Evolutionary conservation across 2,888 invertebrate species (phyloP), one percentile per base, ranked within the genome.

Genomic region (Automeris io): DNA sequence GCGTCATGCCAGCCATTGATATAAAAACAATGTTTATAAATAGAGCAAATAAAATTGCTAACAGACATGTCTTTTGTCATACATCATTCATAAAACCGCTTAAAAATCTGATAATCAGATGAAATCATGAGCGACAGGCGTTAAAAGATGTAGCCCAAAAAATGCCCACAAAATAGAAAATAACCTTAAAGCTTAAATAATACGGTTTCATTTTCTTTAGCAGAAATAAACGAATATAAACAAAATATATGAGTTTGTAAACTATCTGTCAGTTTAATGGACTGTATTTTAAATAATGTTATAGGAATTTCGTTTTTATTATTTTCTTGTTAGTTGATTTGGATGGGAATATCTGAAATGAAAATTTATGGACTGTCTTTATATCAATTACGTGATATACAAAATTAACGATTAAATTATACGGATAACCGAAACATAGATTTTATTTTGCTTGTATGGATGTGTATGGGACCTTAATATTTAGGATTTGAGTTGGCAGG

Each of bases 231-330:
- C 25, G 13, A 1, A 18, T 21, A 21, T 19, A 33, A 8, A 49
- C 45, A 44, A 45, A 54, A 57, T 55, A 51, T 60, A 55, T 54
- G 41, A 46, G 58, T 54, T 57, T 55, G 49, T 60, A 60, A 58
- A 54, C 47, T 47, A 47, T 41, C 33, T 53, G 53, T 51, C 54
- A 49, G 55, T 49, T 54, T 49, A 53, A 57, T 60, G 23, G 32
- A 47, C 45, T 45, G 45, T 47, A 46, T 57, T 42, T 54, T 46
- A 50, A 52, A 57, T 39, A 53, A 12, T 34, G 24, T 24, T 6
- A 9, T 24, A 31, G n/a, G 16, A n/a, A n/a, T n/a, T 8, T 23
- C 16, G 24, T 16, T 19, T 34, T 25, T 33, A 19, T 33, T 23
- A 9, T 19, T 19, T 26, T 9, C 5, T 29, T 16, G 19, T 34